Evolutionary conservation across 2,113 vertebrate genomes (phyloP).

Genomic region (Lepidothrix coronata): DNA sequence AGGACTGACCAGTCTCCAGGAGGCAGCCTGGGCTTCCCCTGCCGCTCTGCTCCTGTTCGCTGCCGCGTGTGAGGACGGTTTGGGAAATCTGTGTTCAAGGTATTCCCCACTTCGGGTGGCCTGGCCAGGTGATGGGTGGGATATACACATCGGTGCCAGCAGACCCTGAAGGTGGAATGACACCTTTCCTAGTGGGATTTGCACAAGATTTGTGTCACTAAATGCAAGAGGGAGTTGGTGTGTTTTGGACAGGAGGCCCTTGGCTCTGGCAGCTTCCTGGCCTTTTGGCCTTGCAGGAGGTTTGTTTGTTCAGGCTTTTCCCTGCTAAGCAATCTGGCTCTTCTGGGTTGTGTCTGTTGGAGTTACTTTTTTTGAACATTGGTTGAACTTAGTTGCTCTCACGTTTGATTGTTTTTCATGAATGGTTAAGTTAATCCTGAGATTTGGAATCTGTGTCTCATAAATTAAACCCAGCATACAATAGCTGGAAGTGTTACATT

Average conservation of each 20-base stretch:
- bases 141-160: not conserved
- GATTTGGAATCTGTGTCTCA: not conserved
- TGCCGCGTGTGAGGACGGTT: not conserved
- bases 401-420: not conserved
- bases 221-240: not conserved
- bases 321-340: not conserved
- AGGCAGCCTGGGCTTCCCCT: accelerated
- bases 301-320: constrained; percentile 41
- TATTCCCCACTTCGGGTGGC: accelerated
- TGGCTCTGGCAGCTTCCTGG: not conserved
- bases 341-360: not conserved
- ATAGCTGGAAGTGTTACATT: not conserved
- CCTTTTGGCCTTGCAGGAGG: not conserved
- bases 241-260: not conserved
- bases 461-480: not conserved
- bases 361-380: not conserved
- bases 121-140: not conserved
- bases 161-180: not conserved
- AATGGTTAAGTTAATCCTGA: not conserved
- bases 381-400: not conserved
- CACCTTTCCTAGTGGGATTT: not conserved
- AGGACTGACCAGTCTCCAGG: not conserved
- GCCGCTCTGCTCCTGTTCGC: not conserved
- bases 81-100: not conserved
- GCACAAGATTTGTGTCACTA: not conserved